Evolutionary conservation across 2,113 vertebrate species (phyloP), one percentile per base, ranked within the genome.

Genomic region (Pristiophorus japonicus): DNA sequence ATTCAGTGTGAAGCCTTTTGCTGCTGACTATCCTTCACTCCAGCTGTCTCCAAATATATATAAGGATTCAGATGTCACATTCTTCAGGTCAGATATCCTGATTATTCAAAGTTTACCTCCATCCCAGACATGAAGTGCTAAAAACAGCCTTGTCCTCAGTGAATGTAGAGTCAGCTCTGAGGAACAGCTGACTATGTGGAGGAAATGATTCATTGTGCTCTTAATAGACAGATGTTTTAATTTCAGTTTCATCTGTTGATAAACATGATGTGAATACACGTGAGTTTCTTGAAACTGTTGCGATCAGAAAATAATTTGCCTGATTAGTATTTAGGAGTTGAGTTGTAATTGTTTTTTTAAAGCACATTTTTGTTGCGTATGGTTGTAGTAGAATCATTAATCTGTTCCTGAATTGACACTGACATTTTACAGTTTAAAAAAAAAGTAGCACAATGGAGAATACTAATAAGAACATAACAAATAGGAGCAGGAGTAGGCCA

Each of bases 11-110:
- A 98, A 97, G 95, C 98, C 96, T 0, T 97, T 98, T 91, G 96
- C 98, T 96, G 97, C 96, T 0, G 96, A 98, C 94, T 99, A 99
- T 95, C 98, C 98, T 0, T 97, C 98, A 95, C 96, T 99, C 96
- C 96, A 97, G 95, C 97, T 99, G 51, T 98, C 98, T 27, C 99
- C 99, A 0, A 98, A 97, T 0, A 97, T 99, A n/a, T 99, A 99
- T 0, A 98, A 98, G 30, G 96, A 97, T 0, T 95, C 47, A 0
- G 97, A 97, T 96, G 96, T 96, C 0, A 97, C 96, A 87, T 97
- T 98, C 96, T 98, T 98, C 95, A 98, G 97, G 97, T 97, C 42
- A 93, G 59, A 2, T 70, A 47, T 42, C 42, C 34, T 45, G 24
- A 78, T 63, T 42, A 42, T 95, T 45, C n/a, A 65, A n/a, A 62